These are phyloP conservation scores for Ellobium chinense DNA, from an alignment of 2,888 invertebrate species.

Conservation along the genomic window DNA sequence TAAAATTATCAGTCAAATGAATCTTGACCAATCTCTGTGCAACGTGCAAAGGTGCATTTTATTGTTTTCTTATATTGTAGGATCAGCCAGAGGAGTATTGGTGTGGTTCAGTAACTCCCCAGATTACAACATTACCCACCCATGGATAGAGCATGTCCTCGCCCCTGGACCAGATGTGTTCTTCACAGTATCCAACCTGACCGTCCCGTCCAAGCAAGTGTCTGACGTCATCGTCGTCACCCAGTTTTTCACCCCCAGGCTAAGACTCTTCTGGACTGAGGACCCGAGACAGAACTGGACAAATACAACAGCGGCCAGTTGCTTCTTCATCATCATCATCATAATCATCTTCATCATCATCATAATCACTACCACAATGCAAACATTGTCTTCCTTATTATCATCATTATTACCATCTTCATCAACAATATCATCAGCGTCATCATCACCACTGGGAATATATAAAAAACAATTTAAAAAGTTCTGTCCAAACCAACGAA, in stretches of 20 bases:
- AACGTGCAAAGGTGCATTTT: background rate
- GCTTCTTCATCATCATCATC: background rate
- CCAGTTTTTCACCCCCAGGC: constrained; percentile 64
- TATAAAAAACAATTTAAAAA: background rate
- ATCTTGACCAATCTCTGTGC: too few relatives aligned
- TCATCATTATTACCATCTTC: background rate
- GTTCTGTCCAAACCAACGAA: too few relatives aligned
- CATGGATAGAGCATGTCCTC: constrained; percentile 62
- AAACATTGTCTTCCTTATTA: background rate
- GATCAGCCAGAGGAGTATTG: constrained; percentile 56
- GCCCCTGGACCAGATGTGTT: constrained; percentile 61
- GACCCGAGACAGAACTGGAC: constrained; percentile 54
- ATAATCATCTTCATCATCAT: background rate
- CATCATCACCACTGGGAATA: background rate
- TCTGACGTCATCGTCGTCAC: constrained; percentile 62
- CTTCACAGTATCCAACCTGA: constrained; percentile 54
- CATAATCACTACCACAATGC: background rate
- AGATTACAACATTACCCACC: constrained; percentile 45
- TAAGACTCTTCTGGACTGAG: constrained; percentile 67
- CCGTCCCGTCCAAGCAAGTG: constrained; percentile 49
- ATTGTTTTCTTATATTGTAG: background rate
- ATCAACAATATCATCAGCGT: background rate
- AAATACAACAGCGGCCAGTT: constrained; percentile 54
- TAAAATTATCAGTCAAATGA: too few relatives aligned
- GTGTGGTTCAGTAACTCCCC: constrained; percentile 67